Percentiles rank a stretch among this genome's conserved stretches.
These are phyloP conservation scores for Dynastes maya DNA, from an alignment of 2,888 invertebrate species.

Conservation along the genomic window DNA sequence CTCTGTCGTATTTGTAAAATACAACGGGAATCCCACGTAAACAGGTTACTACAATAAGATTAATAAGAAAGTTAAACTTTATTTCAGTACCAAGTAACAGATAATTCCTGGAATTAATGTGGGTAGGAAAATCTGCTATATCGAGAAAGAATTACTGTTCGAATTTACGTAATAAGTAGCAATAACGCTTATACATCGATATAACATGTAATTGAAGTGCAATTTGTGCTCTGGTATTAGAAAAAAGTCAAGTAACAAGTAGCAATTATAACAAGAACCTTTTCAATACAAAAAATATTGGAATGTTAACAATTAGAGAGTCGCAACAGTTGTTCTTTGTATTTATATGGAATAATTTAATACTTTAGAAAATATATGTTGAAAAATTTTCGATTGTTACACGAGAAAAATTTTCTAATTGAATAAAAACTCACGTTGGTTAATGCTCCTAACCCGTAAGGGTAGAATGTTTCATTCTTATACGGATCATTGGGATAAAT, in stretches of 20 bases:
- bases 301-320: neutral
- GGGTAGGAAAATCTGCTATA: too few relatives aligned
- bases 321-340: neutral
- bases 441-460: slow-evolving; percentile 47
- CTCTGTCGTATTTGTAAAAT: too few relatives aligned
- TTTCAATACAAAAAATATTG: neutral
- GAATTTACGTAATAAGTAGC: too few relatives aligned
- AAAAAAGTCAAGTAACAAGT: too few relatives aligned
- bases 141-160: too few relatives aligned
- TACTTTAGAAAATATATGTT: neutral
- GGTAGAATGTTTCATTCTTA: slow-evolving; percentile 49
- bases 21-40: neutral
- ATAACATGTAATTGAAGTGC: too few relatives aligned
- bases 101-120: too few relatives aligned
- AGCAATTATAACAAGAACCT: too few relatives aligned
- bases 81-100: too few relatives aligned
- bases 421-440: slow-evolving; percentile 41
- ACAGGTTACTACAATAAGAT: neutral
- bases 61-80: too few relatives aligned
- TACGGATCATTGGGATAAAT: slow-evolving; percentile 52
- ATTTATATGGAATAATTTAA: neutral
- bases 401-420: neutral
- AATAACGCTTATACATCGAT: too few relatives aligned
- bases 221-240: too few relatives aligned
- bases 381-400: neutral